A percentile compares a stretch with the other conserved stretches of the same genome.
These are phyloP conservation scores for Tyrannus savana DNA, from an alignment of 2,113 vertebrate genomes.

Conservation along the genomic window DNA sequence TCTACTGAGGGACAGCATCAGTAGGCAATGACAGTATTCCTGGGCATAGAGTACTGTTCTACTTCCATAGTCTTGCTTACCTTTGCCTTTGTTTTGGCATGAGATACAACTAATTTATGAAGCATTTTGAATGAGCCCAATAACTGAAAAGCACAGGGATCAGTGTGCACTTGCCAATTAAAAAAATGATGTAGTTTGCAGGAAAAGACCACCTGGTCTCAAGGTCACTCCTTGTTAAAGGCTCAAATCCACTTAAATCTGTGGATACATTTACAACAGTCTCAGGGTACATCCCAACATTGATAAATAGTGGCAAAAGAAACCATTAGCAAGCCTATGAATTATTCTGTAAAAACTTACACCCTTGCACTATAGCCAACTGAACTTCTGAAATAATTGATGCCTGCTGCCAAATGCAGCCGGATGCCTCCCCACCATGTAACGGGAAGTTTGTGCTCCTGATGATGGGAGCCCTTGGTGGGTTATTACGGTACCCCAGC, in stretches of 20 bases:
- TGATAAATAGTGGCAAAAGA: background rate
- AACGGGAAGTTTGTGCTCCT: background rate
- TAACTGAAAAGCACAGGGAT: background rate
- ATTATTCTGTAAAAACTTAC: background rate
- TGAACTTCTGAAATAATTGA: background rate
- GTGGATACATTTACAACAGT: background rate
- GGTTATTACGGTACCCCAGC: background rate
- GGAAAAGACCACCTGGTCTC: background rate
- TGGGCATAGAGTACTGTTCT: background rate
- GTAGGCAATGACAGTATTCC: background rate
- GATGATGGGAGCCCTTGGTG: background rate
- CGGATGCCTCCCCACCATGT: rapidly evolving
- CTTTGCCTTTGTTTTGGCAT: background rate
- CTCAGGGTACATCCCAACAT: background rate
- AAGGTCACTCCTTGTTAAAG: background rate
- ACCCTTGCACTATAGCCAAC: background rate
- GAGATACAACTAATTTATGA: background rate
- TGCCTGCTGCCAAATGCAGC: background rate
- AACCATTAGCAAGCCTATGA: background rate
- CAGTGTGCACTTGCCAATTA: background rate
- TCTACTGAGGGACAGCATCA: background rate
- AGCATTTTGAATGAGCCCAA: background rate
- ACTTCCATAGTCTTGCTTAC: background rate
- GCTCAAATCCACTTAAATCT: background rate
- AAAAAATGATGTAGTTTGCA: background rate